Conservation (phyloP, 2,113 vertebrate species). For the Nannobrachium achirus region DNA sequence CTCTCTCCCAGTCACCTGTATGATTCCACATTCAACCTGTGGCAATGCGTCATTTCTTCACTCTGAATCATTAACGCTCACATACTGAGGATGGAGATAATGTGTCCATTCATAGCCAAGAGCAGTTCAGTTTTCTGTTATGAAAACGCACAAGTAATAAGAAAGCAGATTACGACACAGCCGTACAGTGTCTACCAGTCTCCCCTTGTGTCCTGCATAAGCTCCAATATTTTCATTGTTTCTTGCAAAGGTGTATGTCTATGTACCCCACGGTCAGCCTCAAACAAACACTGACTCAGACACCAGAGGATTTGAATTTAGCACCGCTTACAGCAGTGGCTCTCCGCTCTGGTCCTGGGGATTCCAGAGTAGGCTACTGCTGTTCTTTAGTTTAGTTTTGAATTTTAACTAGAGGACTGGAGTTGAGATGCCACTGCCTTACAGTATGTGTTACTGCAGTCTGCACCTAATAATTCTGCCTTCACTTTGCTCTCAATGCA, state of each 20-base stretch:
- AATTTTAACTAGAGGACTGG: too few species aligned
- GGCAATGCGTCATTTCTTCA: slow-evolving; percentile 16
- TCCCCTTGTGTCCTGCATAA: slow-evolving; percentile 69
- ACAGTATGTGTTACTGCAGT: too few species aligned
- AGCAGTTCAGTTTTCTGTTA: neutral
- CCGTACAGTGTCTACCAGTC: slow-evolving; percentile 18
- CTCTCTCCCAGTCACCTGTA: slow-evolving; percentile 32
- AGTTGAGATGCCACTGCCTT: too few species aligned
- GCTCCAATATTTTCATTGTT: slow-evolving; percentile 75
- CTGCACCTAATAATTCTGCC: neutral
- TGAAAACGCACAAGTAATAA: neutral
- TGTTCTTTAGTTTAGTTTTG: too few species aligned
- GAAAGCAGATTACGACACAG: slow-evolving; percentile 7
- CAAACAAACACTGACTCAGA: too few species aligned
- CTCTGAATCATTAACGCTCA: slow-evolving; percentile 3
- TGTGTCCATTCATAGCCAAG: slow-evolving; percentile 1
- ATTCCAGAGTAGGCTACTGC: too few species aligned
- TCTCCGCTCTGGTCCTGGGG: too few species aligned
- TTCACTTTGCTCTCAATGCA: slow-evolving; percentile 4
- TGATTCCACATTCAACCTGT: slow-evolving; percentile 18
- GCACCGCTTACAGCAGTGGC: too few species aligned
- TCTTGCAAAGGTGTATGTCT: slow-evolving; percentile 70
- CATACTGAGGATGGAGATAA: neutral
- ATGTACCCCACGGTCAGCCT: neutral
- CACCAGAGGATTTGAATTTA: too few species aligned